Conservation (phyloP, 2,113 vertebrate species). For the Peromyscus leucopus region DNA sequence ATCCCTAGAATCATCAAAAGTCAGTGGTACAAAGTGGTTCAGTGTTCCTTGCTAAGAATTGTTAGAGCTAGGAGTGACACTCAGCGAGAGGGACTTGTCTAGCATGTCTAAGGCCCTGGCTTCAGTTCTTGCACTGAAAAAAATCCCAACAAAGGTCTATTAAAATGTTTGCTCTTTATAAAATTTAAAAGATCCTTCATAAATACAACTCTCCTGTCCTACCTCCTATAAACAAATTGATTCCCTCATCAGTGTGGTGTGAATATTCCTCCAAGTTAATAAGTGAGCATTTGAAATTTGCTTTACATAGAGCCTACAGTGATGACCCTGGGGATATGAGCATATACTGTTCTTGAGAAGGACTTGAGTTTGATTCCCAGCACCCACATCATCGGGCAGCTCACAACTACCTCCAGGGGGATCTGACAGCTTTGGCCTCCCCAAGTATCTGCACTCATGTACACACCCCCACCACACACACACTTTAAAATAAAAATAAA, state of each 20-base stretch:
- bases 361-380: neutral
- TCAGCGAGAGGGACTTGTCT: neutral
- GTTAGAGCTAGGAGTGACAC: neutral
- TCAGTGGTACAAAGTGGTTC: neutral
- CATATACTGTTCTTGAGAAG: neutral
- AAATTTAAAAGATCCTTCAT: neutral
- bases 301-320: neutral
- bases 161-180: neutral
- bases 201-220: neutral
- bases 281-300: neutral
- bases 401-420: neutral
- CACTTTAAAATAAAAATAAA: neutral
- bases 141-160: neutral
- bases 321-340: neutral
- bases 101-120: neutral
- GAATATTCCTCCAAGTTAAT: neutral
- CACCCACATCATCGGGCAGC: neutral
- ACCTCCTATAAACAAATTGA: neutral
- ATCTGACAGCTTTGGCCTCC: neutral
- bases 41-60: neutral
- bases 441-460: neutral
- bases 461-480: neutral
- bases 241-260: neutral
- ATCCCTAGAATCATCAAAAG: neutral
- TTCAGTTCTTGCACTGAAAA: neutral